phyloP scores from a whole-genome alignment of 2,113 vertebrate genomes.

The Eudorcas thomsonii region DNA sequence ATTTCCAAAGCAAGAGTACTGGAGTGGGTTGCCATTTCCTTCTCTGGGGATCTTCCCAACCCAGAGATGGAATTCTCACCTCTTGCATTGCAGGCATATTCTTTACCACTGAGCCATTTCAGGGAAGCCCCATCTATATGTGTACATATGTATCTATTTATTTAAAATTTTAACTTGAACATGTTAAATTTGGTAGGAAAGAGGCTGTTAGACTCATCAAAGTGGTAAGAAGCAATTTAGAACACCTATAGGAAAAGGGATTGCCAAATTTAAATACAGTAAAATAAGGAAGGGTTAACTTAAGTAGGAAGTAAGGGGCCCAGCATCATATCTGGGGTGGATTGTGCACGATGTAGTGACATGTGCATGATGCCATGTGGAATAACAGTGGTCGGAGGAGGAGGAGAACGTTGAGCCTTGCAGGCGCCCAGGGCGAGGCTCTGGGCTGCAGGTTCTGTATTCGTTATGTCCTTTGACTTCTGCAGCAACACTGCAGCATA shows the following conservation, averaged over 20 bases:
- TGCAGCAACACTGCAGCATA: background rate
- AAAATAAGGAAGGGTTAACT: background rate
- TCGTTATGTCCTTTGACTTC: background rate
- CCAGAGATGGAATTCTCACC: background rate
- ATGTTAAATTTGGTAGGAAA: background rate
- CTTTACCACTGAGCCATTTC: background rate
- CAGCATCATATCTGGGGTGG: accelerated
- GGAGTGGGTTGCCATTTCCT: background rate
- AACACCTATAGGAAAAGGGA: background rate
- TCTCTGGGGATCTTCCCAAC: background rate
- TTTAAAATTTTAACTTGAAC: background rate
- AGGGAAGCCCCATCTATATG: background rate
- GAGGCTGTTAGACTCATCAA: background rate
- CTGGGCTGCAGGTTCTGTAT: background rate
- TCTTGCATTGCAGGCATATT: background rate
- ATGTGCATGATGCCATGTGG: background rate
- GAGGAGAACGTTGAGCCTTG: no score
- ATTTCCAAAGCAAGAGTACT: background rate
- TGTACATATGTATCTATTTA: background rate
- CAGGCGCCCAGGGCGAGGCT: background rate
- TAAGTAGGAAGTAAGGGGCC: background rate
- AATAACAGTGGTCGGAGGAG: background rate
- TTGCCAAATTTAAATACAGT: background rate
- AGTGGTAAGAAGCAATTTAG: background rate
- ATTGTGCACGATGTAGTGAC: background rate